Evolutionary conservation across 2,113 vertebrate species (phyloP), one percentile per base, ranked within the genome.

Genomic region (Sceloporus tristichus): DNA sequence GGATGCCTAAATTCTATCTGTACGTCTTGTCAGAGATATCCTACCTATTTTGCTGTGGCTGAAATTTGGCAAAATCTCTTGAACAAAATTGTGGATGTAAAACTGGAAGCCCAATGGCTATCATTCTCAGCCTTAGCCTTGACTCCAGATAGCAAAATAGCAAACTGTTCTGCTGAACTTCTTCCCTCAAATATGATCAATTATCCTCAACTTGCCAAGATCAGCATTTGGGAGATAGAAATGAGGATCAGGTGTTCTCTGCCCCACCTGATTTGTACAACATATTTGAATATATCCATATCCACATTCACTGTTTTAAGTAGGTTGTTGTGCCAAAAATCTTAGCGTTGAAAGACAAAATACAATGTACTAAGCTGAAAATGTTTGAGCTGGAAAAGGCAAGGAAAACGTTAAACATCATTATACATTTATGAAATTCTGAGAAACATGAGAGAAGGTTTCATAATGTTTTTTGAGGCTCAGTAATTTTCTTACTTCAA

Each of bases 81-180:
- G 53, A 9, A 68, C 6, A 76, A 9, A 84, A 9, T n/a, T 53
- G 34, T 84, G 19, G 74, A n/a, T 56, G 13, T 2, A 79, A 85
- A 93, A 86, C 71, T 7, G 9, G 87, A 90, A 56, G 68, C 54
- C 89, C 85, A 76, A 53, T 6, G n/a, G 59, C 40, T 68, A 42
- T 56, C 23, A 65, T 53, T 0, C 40, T 3, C 65, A 54, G 80
- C 16, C 70, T 65, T 27, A 82, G 88, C 2, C 0, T 8, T 38
- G 2, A 71, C 88, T 42, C 83, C 76, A 9, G 29, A 48, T 4
- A 85, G 56, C 23, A 54, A 10, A 38, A 81, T 80, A 82, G 6
- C 9, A 87, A 89, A 79, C 53, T 6, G 40, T 93, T 87, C 66
- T 86, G 25, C 48, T 86, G 82, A 92, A 83, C 62, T 88, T 82